Evolutionary conservation across 1,140 invertebrate species (phyloP).

Genomic region (Polypedilum pembai): DNA sequence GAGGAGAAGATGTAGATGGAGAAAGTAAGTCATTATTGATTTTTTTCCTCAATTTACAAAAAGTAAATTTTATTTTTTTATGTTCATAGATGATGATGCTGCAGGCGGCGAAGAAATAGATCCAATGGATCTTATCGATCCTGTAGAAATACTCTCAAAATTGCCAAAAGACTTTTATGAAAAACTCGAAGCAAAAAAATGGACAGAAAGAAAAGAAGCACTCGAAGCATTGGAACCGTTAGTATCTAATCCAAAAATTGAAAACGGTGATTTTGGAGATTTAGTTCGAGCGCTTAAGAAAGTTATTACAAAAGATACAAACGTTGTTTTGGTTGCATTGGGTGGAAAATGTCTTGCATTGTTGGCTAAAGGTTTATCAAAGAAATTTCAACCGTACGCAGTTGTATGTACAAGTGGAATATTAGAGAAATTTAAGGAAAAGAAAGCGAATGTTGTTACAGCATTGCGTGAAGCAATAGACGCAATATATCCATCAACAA

Average conservation of each 20-base stretch:
- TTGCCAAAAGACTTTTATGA: constrained; percentile 95
- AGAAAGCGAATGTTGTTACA: constrained; percentile 83
- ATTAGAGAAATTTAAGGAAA: constrained; percentile 96
- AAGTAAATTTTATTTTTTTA: constrained; percentile 29
- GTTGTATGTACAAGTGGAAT: constrained; percentile 68
- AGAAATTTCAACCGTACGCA: constrained; percentile 80
- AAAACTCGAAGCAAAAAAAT: constrained; percentile 93
- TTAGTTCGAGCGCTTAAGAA: constrained; percentile 82
- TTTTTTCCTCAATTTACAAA: constrained; percentile 23
- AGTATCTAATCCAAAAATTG: constrained; percentile 76
- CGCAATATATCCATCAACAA: constrained; percentile 76
- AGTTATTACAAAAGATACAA: constrained; percentile 89
- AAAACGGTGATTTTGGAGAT: constrained; percentile 88
- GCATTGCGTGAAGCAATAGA: constrained; percentile 87
- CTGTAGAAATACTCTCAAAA: constrained; percentile 87
- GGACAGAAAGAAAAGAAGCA: constrained; percentile 92
- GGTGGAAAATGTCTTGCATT: constrained; percentile 78
- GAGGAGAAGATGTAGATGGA: constrained; percentile 32
- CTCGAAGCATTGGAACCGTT: constrained; percentile 73
- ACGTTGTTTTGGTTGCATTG: constrained; percentile 85
- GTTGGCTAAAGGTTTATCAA: constrained; percentile 80
- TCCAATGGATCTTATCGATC: constrained; percentile 82
- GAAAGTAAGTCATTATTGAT: constrained; percentile 31
- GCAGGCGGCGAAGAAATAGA: constrained; percentile 61
- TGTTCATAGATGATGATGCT: constrained; percentile 46